Base-by-base conservation (phyloP, 2,888 invertebrate genomes). In the Ypsolopha scabrella region DNA sequence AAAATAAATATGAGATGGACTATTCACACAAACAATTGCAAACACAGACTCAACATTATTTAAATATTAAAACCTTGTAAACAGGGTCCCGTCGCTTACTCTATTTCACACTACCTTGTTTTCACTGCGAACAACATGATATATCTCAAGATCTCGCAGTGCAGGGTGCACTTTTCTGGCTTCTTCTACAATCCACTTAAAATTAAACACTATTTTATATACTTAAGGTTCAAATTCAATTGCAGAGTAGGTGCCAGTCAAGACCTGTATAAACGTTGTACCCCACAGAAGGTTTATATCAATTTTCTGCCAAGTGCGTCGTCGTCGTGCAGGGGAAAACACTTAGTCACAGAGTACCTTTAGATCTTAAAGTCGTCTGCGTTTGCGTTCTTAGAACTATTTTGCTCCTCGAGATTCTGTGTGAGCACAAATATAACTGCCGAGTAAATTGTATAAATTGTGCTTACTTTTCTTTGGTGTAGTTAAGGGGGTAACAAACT, bases 251-350 rank as follows among this genome's bases (percentile, higher is more conserved):
- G 45, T 45, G 45, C 10, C 34, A 33, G 9, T 33, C 8, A 11
- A 13, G 62, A 56, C 36, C 39, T 8, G 34, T 48, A 55, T 52
- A 61, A 66, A 67, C 64, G 68, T 71, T 68, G 67, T 63, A 60
- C 64, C 70, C 75, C 75, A 75, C 75, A 79, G 80, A 75, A 80
- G 77, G 80, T 83, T 85, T 83, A 77, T 81, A 79, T 81, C 80
- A 85, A 83, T 85, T 85, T 83, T 83, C 83, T 70, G 68, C 75
- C 65, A 73, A 79, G 76, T 82, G 82, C 78, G 75, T 80, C 80
- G 80, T 78, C 71, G 70, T 72, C 68, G 75, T 63, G 24, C 24
- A 24, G 24, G 24, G 71, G 66, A 75, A 80, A 80, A 80, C 79
- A 80, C 74, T 80, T 76, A 73, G 67, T n/a, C n/a, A n/a, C n/a